Evolutionary conservation across 2,888 invertebrate species (phyloP).

Genomic region (Netelia melanura): DNA sequence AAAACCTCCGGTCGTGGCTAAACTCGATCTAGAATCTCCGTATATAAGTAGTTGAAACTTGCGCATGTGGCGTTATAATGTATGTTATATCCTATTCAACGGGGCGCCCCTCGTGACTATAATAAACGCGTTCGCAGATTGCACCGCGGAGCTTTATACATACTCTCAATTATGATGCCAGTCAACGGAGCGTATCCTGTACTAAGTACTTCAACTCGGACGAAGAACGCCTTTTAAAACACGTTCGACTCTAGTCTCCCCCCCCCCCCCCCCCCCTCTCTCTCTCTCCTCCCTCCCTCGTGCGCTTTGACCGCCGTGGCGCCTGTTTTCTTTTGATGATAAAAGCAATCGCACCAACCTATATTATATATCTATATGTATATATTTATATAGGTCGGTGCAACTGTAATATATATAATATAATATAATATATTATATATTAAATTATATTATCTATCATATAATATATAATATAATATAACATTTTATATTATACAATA

Average conservation of each 20-base stretch:
- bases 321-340: conserved; percentile 63
- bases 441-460: no score
- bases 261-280: background rate
- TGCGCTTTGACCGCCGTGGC: conserved; percentile 60
- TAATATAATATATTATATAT: no score
- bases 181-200: conserved; percentile 65
- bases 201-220: conserved; percentile 44
- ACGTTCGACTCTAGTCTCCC: conserved; percentile 24
- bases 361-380: conserved; percentile 15
- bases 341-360: conserved; percentile 42
- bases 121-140: conserved; percentile 65
- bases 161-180: conserved; percentile 66
- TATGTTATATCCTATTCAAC: conserved; percentile 52
- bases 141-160: conserved; percentile 26
- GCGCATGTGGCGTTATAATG: conserved; percentile 38
- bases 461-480: no score
- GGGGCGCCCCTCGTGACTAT: conserved; percentile 51
- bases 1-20: conserved; percentile 28
- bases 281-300: conserved; percentile 2
- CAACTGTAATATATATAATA: no score
- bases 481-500: no score
- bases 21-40: conserved; percentile 53
- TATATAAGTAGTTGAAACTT: conserved; percentile 21
- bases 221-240: background rate
- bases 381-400: background rate